These are phyloP conservation scores for Stratiomys singularior DNA, from an alignment of 2,888 invertebrate species.

Conservation along the genomic window DNA sequence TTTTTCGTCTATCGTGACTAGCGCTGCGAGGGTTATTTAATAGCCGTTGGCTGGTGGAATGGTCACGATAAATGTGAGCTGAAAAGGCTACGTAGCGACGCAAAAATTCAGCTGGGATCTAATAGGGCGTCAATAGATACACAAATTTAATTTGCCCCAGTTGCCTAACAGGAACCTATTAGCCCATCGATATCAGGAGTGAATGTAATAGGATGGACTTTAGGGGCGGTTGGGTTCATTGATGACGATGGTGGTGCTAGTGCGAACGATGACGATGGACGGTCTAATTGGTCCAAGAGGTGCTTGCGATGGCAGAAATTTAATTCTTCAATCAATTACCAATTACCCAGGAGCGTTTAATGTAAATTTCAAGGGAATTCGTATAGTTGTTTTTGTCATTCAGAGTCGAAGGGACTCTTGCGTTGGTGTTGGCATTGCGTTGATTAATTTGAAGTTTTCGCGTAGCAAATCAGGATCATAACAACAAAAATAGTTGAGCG, in stretches of 20 bases:
- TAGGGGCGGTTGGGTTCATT: neutral
- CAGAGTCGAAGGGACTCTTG: neutral
- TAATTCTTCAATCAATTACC: constrained; percentile 39
- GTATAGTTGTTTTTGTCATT: neutral
- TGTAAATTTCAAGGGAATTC: constrained; percentile 19
- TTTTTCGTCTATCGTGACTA: neutral
- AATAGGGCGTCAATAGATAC: constrained; percentile 41
- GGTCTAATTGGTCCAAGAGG: constrained; percentile 26
- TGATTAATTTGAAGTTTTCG: too few relatives aligned
- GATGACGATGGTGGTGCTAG: neutral
- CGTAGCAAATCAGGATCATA: too few relatives aligned
- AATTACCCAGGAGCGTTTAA: constrained; percentile 28
- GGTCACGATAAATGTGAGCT: neutral
- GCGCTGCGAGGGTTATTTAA: neutral
- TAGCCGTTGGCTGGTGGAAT: neutral
- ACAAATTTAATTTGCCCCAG: constrained; percentile 34
- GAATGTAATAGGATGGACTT: constrained; percentile 2
- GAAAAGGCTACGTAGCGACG: neutral
- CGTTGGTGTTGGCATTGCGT: neutral
- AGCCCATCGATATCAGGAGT: constrained; percentile 22
- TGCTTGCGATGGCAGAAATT: constrained; percentile 42
- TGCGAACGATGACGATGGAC: too few relatives aligned
- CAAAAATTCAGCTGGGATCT: constrained; percentile 20
- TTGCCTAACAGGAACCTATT: constrained; percentile 25
- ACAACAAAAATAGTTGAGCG: too few relatives aligned